Conservation (phyloP, 2,113 vertebrate genomes). For the Leptobrachium leishanense region DNA sequence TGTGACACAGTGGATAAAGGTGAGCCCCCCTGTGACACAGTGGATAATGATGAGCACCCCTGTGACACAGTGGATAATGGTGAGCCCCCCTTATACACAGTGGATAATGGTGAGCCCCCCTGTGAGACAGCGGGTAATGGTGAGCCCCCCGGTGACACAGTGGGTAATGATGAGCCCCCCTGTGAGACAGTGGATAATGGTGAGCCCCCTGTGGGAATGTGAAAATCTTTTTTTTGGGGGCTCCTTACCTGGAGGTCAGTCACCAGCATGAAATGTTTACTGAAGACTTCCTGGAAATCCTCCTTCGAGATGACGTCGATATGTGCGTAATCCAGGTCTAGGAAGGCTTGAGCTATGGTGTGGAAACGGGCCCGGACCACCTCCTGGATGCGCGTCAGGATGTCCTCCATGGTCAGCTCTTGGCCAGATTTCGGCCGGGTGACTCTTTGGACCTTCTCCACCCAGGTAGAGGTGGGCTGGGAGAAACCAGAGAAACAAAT, state of each 20-base stretch:
- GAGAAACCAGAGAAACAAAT: conserved; percentile 22
- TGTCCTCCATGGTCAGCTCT: conserved; percentile 54
- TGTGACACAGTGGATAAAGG: too few species aligned
- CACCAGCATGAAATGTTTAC: conserved; percentile 59
- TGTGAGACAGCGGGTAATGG: too few species aligned
- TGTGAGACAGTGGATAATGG: too few species aligned
- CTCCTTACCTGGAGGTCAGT: conserved; percentile 67
- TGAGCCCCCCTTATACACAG: too few species aligned
- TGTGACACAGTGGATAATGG: too few species aligned
- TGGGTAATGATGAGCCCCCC: neutral
- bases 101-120: too few species aligned
- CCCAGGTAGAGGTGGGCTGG: conserved; percentile 64
- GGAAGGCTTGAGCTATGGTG: conserved; percentile 59
- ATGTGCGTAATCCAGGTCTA: conserved; percentile 57
- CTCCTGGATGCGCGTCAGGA: conserved; percentile 59
- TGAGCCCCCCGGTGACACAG: too few species aligned
- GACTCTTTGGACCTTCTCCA: conserved; percentile 63
- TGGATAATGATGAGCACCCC: too few species aligned
- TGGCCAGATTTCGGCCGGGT: conserved; percentile 44
- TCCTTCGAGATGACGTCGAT: conserved; percentile 56
- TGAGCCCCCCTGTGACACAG: too few species aligned
- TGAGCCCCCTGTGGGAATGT: too few species aligned
- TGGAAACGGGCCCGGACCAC: conserved; percentile 54
- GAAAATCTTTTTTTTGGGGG: neutral
- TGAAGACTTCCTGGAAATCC: conserved; percentile 63